phyloP scores from a whole-genome alignment of 2,113 vertebrate genomes.

The Lamprologus speciosus region DNA sequence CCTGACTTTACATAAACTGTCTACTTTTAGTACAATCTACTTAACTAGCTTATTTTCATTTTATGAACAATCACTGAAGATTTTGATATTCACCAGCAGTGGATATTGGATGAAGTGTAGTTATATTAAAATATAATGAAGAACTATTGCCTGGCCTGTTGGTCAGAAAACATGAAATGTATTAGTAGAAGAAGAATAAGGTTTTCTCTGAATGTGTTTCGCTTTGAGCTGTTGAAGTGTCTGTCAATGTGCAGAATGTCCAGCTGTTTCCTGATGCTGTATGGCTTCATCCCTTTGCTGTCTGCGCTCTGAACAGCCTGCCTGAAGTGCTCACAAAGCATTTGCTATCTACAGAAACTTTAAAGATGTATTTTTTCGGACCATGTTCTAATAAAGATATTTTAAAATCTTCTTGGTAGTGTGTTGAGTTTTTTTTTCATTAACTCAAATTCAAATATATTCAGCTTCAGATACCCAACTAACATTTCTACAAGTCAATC shows the following conservation, averaged over 20 bases:
- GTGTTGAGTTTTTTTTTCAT: neutral
- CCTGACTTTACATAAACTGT: neutral
- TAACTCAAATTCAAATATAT: neutral
- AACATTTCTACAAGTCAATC: neutral
- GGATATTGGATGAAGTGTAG: neutral
- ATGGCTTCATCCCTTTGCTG: neutral
- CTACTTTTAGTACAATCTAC: neutral
- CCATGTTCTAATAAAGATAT: neutral
- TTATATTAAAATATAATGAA: neutral
- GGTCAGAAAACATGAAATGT: neutral
- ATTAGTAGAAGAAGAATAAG: neutral
- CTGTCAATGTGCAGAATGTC: neutral
- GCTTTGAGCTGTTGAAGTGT: neutral
- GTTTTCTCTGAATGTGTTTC: neutral
- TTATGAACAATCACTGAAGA: neutral
- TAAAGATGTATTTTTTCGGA: neutral
- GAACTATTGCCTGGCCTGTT: neutral
- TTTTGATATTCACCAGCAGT: neutral
- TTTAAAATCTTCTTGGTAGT: neutral
- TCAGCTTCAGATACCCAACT: neutral
- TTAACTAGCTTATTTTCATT: neutral
- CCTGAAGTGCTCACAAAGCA: neutral
- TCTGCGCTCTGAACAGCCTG: neutral
- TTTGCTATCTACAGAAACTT: neutral
- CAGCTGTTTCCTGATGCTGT: neutral